These are phyloP conservation scores for Athene noctua DNA, from an alignment of 2,113 vertebrate species.

Conservation along the genomic window DNA sequence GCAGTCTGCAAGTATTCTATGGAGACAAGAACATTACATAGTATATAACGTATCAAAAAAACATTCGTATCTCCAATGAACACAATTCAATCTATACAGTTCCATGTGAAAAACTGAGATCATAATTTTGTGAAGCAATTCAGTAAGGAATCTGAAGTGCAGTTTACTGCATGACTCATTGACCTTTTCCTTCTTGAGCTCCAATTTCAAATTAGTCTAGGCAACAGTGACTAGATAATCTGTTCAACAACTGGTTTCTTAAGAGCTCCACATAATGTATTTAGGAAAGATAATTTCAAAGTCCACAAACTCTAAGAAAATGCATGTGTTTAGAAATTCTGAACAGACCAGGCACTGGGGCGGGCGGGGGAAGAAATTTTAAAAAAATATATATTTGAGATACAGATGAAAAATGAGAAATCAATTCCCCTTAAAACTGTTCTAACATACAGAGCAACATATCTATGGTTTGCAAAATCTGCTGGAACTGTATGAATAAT, in stretches of 20 bases:
- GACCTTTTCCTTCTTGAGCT: slow-evolving; percentile 31
- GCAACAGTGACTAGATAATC: not conserved
- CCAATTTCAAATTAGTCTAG: slow-evolving; percentile 21
- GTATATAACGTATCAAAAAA: not conserved
- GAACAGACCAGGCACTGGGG: not conserved
- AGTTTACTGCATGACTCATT: not conserved
- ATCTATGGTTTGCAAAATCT: not conserved
- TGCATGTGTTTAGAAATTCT: not conserved
- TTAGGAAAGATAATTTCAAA: slow-evolving; percentile 10
- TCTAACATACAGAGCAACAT: not conserved
- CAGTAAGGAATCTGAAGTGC: not conserved
- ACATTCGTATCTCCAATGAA: not conserved
- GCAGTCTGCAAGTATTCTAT: not conserved
- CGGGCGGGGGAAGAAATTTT: not conserved
- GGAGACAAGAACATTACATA: not conserved
- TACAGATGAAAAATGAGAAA: not conserved
- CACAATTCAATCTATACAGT: not conserved
- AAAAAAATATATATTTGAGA: not conserved
- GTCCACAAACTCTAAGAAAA: not conserved
- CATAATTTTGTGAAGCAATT: not conserved
- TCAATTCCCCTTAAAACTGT: not conserved
- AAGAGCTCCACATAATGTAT: not conserved
- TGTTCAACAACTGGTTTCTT: not conserved
- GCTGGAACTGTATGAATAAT: not conserved
- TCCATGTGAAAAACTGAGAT: not conserved